Evolutionary conservation across 2,888 invertebrate genomes (phyloP).

Genomic region (Ceramica pisi): DNA sequence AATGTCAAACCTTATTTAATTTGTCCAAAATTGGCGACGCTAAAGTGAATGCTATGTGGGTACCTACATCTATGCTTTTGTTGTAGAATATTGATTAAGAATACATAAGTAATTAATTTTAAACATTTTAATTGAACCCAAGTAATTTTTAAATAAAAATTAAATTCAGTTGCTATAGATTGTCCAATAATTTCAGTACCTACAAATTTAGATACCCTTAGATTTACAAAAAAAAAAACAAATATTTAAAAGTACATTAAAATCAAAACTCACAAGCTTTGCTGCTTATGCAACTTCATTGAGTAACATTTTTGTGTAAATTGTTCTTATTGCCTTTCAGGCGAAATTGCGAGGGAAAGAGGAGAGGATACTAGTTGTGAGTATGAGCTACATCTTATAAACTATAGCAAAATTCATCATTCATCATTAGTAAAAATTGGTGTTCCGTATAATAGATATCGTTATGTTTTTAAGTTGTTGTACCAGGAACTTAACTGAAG

Average conservation of each 20-base stretch:
- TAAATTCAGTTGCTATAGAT: not conserved
- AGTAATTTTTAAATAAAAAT: constrained; percentile 13
- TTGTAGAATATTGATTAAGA: constrained; percentile 78
- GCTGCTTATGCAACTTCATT: constrained; percentile 30
- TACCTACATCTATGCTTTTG: constrained; percentile 78
- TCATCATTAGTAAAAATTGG: not conserved
- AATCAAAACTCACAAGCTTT: constrained; percentile 48
- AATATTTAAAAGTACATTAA: constrained; percentile 17
- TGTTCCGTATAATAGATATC: not conserved
- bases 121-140: constrained; percentile 10
- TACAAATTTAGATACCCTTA: not conserved
- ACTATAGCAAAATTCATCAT: not conserved
- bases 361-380: constrained; percentile 95
- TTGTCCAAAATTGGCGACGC: constrained; percentile 70
- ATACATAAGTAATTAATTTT: constrained; percentile 26
- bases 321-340: constrained; percentile 87
- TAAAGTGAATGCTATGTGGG: constrained; percentile 81
- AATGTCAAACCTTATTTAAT: not conserved
- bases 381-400: constrained; percentile 78
- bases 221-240: constrained; percentile 25
- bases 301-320: constrained; percentile 52
- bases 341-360: constrained; percentile 94
- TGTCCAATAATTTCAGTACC: constrained; percentile 18
- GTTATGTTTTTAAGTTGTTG: not conserved
- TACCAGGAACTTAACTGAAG: not conserved